These are phyloP conservation scores for Stratiomys singularior DNA, from an alignment of 2,888 invertebrate species.

Conservation along the genomic window DNA sequence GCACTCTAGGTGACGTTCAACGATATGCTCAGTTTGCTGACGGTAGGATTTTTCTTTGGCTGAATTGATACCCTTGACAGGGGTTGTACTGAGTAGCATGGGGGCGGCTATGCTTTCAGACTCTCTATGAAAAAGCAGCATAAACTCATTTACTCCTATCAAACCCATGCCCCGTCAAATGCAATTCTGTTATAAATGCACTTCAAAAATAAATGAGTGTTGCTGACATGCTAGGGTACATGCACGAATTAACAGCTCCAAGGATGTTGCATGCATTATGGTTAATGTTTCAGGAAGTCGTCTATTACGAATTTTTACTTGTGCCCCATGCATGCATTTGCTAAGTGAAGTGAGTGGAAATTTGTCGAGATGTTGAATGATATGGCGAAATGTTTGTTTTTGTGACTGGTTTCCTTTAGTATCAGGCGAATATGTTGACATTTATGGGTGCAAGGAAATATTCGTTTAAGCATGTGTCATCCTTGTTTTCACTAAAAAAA, in stretches of 20 bases:
- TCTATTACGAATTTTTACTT: constrained; percentile 46
- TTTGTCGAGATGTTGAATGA: background rate
- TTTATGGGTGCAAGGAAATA: too few relatives aligned
- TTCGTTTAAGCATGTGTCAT: too few relatives aligned
- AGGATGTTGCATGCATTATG: background rate
- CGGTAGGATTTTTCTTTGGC: background rate
- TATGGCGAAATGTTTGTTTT: too few relatives aligned
- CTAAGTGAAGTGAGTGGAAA: background rate
- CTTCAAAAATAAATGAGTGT: background rate
- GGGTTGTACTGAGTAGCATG: background rate
- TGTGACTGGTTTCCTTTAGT: too few relatives aligned
- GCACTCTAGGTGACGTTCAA: too few relatives aligned
- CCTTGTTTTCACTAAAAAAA: too few relatives aligned
- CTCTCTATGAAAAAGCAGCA: background rate
- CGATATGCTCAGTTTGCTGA: background rate
- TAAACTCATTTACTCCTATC: constrained; percentile 8
- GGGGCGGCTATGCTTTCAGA: background rate
- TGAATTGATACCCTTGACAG: background rate
- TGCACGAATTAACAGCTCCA: background rate
- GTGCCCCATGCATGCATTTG: background rate
- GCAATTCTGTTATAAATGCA: constrained; percentile 14
- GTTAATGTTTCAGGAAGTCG: constrained; percentile 45
- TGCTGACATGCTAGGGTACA: background rate
- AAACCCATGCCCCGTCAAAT: constrained; percentile 15
- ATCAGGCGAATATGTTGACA: too few relatives aligned